phyloP scores from a whole-genome alignment of 2,797 vertebrate species.

The Brotula barbata region DNA sequence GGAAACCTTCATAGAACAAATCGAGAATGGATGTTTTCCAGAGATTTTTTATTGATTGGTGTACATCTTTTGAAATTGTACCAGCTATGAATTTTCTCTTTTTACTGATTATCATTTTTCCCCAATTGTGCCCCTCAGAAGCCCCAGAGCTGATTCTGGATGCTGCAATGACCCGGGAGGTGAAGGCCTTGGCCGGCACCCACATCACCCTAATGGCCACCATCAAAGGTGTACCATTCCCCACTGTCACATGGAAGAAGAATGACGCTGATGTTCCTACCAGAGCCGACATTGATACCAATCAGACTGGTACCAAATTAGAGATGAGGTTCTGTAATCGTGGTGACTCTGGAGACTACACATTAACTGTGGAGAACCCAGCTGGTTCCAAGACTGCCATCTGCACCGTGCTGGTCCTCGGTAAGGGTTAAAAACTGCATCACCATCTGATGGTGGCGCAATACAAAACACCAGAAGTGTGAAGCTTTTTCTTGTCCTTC shows the following conservation, averaged over 20 bases:
- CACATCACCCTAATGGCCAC: conserved; percentile 90
- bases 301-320: conserved; percentile 87
- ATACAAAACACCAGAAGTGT: neutral
- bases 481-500: conserved; percentile 3
- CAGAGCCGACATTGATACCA: conserved; percentile 91
- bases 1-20: too few species aligned
- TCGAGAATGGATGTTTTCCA: too few species aligned
- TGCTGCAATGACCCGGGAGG: conserved; percentile 92
- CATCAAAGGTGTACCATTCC: conserved; percentile 94
- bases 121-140: conserved; percentile 75
- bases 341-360: conserved; percentile 92
- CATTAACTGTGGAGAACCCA: conserved; percentile 92
- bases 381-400: conserved; percentile 92
- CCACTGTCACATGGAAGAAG: conserved; percentile 95
- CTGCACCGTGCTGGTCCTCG: conserved; percentile 92
- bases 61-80: too few species aligned
- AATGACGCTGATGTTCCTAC: conserved; percentile 88
- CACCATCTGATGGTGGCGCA: neutral
- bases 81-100: neutral
- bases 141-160: conserved; percentile 94
- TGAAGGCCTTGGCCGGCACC: conserved; percentile 90
- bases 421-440: conserved; percentile 67
- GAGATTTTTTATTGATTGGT: too few species aligned
- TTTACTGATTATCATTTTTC: neutral
- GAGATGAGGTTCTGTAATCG: conserved; percentile 94